phyloP scores from a whole-genome alignment of 2,888 invertebrate species.

The Alentia gelatinosa region DNA sequence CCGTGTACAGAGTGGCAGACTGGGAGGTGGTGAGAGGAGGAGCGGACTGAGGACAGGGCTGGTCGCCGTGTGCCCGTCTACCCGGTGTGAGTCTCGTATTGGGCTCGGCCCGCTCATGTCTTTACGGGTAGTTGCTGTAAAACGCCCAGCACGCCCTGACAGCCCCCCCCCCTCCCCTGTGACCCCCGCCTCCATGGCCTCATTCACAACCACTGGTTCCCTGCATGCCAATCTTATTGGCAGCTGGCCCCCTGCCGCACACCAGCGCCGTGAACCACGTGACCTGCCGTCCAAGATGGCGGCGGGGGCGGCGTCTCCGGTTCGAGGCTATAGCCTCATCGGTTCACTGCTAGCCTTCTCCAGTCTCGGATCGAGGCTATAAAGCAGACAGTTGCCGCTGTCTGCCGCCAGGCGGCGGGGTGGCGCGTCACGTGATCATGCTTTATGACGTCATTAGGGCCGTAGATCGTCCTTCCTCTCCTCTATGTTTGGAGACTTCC shows the following conservation, averaged over 20 bases:
- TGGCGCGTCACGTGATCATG: not conserved
- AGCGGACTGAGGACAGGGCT: no score
- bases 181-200: no score
- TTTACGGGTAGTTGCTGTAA: no score
- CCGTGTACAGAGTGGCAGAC: no score
- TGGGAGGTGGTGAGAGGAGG: no score
- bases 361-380: not conserved
- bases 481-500: not conserved
- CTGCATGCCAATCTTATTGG: not conserved
- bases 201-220: not conserved
- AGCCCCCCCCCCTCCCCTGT: no score
- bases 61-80: no score
- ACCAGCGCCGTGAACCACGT: not conserved
- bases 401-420: not conserved
- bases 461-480: not conserved
- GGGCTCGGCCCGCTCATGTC: no score
- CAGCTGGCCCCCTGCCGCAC: not conserved
- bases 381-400: not conserved
- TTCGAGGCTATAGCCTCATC: not conserved
- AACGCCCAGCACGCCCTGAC: no score
- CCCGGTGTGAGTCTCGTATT: no score
- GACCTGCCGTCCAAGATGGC: not conserved
- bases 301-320: not conserved
- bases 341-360: not conserved
- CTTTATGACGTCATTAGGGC: constrained; percentile 7